Evolutionary conservation across 2,888 invertebrate species (phyloP), one percentile per base, ranked within the genome.

Genomic region (Eristalis intricaria): DNA sequence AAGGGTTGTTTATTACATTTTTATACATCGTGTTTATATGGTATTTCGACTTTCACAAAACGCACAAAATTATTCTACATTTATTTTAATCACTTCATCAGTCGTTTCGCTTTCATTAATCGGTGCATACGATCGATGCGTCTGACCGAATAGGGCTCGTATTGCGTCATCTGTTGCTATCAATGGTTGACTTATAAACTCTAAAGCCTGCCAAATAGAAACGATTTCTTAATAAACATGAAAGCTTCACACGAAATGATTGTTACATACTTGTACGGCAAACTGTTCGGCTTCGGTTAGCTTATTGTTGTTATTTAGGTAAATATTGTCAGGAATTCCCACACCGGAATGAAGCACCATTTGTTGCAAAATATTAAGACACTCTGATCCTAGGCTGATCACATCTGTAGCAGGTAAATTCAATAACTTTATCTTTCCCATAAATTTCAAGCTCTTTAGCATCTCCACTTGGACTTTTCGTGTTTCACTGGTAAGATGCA

Each of bases 131-230:
- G 91, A 90, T 40, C 91, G 89, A 74, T 92, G 90, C 4, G 92
- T 91, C 89, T 93, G 93, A 0, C 91, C 91, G 66, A 93, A 92
- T 1, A 93, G 90, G 1, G 93, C 93, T 43, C 90, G 91, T 56
- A 92, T 92, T 4, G 93, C 93, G 56, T 93, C 93, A 78, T 93
- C 93, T 0, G 93, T 93, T 5, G 92, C 91, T 90, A 93, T 91
- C 10, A 93, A 77, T 0, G 92, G 92, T 68, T 93, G 92, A 81
- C 92, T 93, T 7, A 91, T 89, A 50, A 91, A 91, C 43, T 93
- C 91, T 29, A 93, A 80, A 2, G 93, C 91, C 90, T 92, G 60
- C 1, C 63, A 69, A 65, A 61, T 19, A 70, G 56, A 60, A n/a
- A 56, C 13, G 13, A 38, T 38, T 38, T 26, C 26, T 11, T 60